Evolutionary conservation across 2,888 invertebrate species (phyloP), one percentile per base, ranked within the genome.

Genomic region (Cantharis lateralis): DNA sequence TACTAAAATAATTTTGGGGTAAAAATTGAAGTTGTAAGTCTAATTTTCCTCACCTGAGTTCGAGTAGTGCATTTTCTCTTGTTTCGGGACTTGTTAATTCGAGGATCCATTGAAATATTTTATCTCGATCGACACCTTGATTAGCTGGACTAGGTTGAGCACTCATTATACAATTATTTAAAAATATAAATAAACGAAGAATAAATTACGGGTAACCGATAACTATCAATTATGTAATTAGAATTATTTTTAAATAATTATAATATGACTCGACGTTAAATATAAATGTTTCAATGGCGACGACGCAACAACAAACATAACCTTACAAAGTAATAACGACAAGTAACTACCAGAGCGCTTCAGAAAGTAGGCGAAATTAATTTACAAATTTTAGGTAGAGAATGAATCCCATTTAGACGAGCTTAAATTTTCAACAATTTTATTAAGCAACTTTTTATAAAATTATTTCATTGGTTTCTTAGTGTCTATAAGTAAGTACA

Each of bases 31-130:
- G 24, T 24, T 24, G 7, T 9, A 24, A 1, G 5, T 24, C 24
- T 24, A 0, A 1, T 2, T 10, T n/a, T 48, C 75, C 82, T 78
- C 85, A 93, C 93, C 97, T 98, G 62, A 99, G 90, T 89, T 99
- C 99, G 70, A 98, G 90, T n/a, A 99, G 90, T 48, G 99, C 99
- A 89, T 96, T 96, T 90, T 99, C 99, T 68, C 99, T 91, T 0
- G 97, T 98, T 84, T 97, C 96, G 16, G 98, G 96, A 88, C 95
- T 96, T 64, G 97, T 95, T 70, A 99, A 89, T 88, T 98, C 97
- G 77, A 94, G 90, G 83, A 98, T 97, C 97, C 97, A 98, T 82
- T 94, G 92, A 86, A 95, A 96, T 78, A 98, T 95, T 87, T 96
- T 95, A 84, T 98, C 98, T 82, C 96, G 91, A 86, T 97, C 97